Conservation (phyloP, 2,113 vertebrate species). For the Ariopsis seemanni region DNA sequence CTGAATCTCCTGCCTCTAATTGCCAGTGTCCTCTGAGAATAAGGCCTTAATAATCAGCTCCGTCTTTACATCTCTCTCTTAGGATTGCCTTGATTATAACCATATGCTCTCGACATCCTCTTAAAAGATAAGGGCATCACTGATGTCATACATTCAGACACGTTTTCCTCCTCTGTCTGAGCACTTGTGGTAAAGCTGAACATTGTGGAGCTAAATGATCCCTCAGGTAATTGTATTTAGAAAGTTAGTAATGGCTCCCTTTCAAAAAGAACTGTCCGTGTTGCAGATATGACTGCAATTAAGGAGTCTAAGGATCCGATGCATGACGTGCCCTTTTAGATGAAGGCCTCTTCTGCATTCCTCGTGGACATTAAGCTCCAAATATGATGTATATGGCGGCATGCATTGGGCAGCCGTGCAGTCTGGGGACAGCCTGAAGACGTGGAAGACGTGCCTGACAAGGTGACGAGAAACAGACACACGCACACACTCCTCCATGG, state of each 20-base stretch:
- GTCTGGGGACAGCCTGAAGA: conserved; percentile 44
- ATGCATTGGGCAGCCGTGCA: conserved; percentile 36
- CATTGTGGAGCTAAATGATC: conserved; percentile 1
- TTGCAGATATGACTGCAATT: conserved; percentile 1
- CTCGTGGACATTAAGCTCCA: conserved; percentile 42
- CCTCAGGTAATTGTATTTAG: conserved; percentile 16
- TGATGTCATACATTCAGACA: conserved; percentile 26
- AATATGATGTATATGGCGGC: conserved; percentile 46
- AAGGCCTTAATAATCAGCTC: conserved; percentile 41
- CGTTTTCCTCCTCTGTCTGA: not conserved
- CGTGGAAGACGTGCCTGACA: conserved; percentile 37
- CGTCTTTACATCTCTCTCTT: conserved; percentile 35
- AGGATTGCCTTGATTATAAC: conserved; percentile 45
- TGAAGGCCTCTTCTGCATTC: conserved; percentile 38
- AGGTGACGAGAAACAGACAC: conserved; percentile 42
- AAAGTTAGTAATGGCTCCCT: conserved; percentile 14
- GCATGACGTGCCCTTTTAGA: conserved; percentile 28
- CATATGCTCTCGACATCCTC: conserved; percentile 49
- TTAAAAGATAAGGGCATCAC: conserved; percentile 42
- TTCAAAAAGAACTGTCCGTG: not conserved
- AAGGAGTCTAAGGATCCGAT: not conserved
- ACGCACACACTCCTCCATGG: conserved; percentile 25
- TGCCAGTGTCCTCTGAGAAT: conserved; percentile 28
- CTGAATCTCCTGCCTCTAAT: conserved; percentile 31
- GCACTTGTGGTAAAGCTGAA: not conserved